Evolutionary conservation across 2,888 invertebrate genomes (phyloP).

Genomic region (Heliconius charithonia): DNA sequence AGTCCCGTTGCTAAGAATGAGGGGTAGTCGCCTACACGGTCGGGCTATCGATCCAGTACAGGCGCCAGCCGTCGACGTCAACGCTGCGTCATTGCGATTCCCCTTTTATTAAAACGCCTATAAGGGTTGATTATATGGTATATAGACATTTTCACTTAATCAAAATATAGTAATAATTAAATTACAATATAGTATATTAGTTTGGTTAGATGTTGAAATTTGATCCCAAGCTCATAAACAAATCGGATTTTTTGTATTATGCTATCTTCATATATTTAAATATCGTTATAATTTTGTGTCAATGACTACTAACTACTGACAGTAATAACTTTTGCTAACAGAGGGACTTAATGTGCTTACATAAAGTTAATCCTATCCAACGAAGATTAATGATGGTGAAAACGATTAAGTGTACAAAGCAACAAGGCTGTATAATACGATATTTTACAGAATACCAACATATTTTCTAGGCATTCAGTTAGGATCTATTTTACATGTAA

Average conservation of each 20-base stretch:
- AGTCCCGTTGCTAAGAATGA: slow-evolving; percentile 52
- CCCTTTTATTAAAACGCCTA: slow-evolving; percentile 49
- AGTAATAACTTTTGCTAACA: background rate
- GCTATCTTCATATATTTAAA: background rate
- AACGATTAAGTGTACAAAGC: background rate
- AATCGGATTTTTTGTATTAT: no score
- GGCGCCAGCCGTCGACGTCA: slow-evolving; percentile 72
- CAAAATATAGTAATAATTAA: background rate
- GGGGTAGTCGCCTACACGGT: slow-evolving; percentile 69
- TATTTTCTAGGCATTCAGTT: background rate
- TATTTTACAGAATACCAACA: background rate
- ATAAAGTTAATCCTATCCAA: slow-evolving; percentile 6
- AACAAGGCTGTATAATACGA: background rate
- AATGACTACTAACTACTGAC: background rate
- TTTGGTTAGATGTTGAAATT: background rate
- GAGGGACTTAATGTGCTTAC: background rate
- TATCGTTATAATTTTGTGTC: background rate
- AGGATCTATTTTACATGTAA: background rate
- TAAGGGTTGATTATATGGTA: background rate
- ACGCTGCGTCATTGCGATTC: slow-evolving; percentile 72
- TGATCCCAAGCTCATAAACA: background rate
- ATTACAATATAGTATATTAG: background rate
- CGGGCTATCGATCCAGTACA: slow-evolving; percentile 71
- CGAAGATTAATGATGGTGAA: slow-evolving; percentile 6
- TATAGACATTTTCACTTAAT: slow-evolving; percentile 8